Conservation (phyloP, 2,797 vertebrate genomes). For the Pseudochirops cupreus region DNA sequence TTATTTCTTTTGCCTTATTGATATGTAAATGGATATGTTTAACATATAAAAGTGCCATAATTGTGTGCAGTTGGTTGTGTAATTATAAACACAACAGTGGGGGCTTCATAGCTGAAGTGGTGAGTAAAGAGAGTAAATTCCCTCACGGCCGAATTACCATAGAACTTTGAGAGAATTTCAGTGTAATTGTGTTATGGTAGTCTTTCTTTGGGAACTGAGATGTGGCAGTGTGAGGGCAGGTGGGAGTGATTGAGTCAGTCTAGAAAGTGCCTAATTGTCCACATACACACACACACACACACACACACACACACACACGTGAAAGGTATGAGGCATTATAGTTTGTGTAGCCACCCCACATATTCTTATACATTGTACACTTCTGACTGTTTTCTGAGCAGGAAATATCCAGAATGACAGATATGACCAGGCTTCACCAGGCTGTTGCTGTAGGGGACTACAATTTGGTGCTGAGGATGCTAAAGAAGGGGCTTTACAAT, state of each 20-base stretch:
- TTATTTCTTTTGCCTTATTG: not conserved
- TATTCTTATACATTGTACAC: not conserved
- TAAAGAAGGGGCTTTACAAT: slow-evolving; percentile 87
- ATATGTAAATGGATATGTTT: not conserved
- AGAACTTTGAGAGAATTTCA: not conserved
- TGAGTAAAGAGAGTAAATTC: not conserved
- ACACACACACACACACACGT: not conserved
- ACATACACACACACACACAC: not conserved
- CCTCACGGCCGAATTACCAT: not conserved
- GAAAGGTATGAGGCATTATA: rapidly evolving
- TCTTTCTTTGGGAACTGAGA: not conserved
- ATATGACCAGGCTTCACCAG: slow-evolving; percentile 93
- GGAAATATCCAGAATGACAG: slow-evolving; percentile 46
- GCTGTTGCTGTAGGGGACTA: slow-evolving; percentile 90
- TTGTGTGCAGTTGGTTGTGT: not conserved
- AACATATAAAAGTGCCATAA: not conserved
- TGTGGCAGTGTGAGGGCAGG: not conserved
- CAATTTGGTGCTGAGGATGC: slow-evolving; percentile 85
- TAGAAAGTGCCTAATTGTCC: not conserved
- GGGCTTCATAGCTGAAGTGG: not conserved
- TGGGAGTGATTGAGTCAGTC: not conserved
- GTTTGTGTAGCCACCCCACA: not conserved
- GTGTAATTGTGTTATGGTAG: not conserved
- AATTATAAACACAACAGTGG: not conserved
- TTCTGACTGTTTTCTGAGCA: slow-evolving; percentile 32